Conservation (phyloP, 2,113 vertebrate species). For the Cisticola juncidis region DNA sequence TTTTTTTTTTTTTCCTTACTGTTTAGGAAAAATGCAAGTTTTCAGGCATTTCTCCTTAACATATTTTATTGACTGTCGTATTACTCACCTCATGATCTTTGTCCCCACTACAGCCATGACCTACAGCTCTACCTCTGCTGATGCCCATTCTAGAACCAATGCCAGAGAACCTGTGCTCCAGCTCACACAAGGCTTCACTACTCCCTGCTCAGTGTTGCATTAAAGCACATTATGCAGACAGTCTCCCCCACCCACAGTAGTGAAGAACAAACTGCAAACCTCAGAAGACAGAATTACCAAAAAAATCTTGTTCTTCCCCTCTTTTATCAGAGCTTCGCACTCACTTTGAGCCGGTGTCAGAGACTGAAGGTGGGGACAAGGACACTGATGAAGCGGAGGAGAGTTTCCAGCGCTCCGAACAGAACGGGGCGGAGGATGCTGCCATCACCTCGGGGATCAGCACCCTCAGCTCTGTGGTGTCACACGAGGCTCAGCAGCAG, state of each 20-base stretch:
- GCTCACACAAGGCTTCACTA: not conserved
- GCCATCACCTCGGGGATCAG: constrained; percentile 18
- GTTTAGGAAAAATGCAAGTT: not conserved
- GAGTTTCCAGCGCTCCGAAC: constrained; percentile 62
- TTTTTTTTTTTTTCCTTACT: too few relatives aligned
- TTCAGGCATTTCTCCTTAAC: not conserved
- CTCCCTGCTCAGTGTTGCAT: not conserved
- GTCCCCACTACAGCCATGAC: not conserved
- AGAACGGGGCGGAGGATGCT: constrained; percentile 31
- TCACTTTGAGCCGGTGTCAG: constrained; percentile 85
- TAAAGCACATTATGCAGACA: not conserved
- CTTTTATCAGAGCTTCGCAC: constrained; percentile 82
- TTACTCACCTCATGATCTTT: not conserved
- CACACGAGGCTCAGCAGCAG: constrained; percentile 71
- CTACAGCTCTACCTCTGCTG: not conserved
- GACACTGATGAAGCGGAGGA: constrained; percentile 79
- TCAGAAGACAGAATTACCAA: not conserved
- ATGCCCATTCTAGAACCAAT: not conserved
- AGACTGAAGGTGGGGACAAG: constrained; percentile 84
- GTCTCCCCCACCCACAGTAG: not conserved
- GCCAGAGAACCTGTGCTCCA: not conserved
- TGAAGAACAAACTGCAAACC: not conserved
- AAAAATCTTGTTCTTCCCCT: not conserved
- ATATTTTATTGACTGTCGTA: not conserved
- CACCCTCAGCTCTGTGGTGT: constrained; percentile 59